Base-by-base conservation (phyloP, 1,140 invertebrate species). In the Hylaeus anthracinus region DNA sequence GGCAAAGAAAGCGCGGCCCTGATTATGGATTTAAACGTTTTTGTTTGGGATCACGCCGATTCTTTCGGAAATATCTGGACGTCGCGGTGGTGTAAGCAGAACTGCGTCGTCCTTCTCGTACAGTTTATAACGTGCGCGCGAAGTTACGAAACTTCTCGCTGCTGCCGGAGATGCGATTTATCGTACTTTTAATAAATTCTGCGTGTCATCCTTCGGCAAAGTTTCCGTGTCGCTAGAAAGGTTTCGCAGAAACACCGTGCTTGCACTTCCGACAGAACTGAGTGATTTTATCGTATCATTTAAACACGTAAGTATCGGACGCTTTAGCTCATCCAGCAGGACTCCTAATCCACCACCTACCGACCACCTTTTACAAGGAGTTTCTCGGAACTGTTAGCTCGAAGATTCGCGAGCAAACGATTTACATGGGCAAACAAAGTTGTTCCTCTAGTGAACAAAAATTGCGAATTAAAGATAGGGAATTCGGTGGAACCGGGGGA, bases 121-220 rank as follows among this genome's bases (percentile, higher is more conserved):
- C 48, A 61, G 66, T 78, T 78, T 71, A 78, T 71, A 63, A 71
- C 12, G 66, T 64, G 43, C 76, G 15, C 15, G 37, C 5, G 8
- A 41, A 60, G 74, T 70, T 70, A 12, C n/a, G n/a, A 14, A 72
- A 72, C 26, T 64, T 56, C n/a, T 64, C 41, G 61, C 75, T 63
- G 45, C 58, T 71, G 37, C 48, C 2, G 6, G 67, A 12, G 26
- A 15, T 60, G 69, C 55, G 76, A 79, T 72, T 79, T 72, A 79
- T 72, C 60, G 69, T 39, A 45, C 48, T 79, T 72, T 79, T 79
- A 79, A 79, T 48, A 55, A 53, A 79, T 79, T 64, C 45, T 10
- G 15, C 41, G 48, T 63, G 56, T 43, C 56, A 63, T 37, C 9
- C 15, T 15, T 1, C 15, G 43, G 2, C 48, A 12, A 56, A 67